These are phyloP conservation scores for Cerastis rubricosa DNA, from an alignment of 2,888 invertebrate genomes.

Conservation along the genomic window DNA sequence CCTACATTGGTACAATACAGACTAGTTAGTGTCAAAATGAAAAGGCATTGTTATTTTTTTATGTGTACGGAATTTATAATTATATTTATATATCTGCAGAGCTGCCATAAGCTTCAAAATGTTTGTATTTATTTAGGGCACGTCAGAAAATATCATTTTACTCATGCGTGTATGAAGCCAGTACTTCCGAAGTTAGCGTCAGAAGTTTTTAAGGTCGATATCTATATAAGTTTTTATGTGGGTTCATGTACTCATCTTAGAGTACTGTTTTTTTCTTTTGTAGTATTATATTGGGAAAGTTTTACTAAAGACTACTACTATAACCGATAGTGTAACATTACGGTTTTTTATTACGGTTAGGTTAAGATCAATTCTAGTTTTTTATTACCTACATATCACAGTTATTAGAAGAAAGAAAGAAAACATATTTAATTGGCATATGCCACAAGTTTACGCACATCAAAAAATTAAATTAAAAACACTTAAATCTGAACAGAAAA, in stretches of 20 bases:
- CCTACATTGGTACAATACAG: too few relatives aligned
- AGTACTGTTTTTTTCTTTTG: conserved; percentile 11
- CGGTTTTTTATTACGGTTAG: too few relatives aligned
- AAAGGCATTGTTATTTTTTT: neutral
- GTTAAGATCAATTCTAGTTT: too few relatives aligned
- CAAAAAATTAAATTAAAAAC: too few relatives aligned
- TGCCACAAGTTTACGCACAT: too few relatives aligned
- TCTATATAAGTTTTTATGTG: conserved; percentile 30
- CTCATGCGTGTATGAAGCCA: neutral
- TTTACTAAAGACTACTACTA: neutral
- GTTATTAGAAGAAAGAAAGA: too few relatives aligned
- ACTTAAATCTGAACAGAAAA: too few relatives aligned
- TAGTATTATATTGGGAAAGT: neutral
- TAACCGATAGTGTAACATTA: neutral
- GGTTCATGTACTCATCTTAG: conserved; percentile 8
- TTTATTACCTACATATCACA: too few relatives aligned
- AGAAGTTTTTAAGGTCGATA: conserved; percentile 22
- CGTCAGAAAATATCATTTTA: conserved; percentile 19
- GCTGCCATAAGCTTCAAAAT: neutral
- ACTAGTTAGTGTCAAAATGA: neutral
- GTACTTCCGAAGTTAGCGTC: conserved; percentile 23
- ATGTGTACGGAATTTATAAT: neutral
- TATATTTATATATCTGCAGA: neutral
- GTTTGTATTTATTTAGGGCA: conserved; percentile 11
- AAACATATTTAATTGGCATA: too few relatives aligned